These are phyloP conservation scores for Saccostrea cuccullata DNA, from an alignment of 1,140 invertebrate species.

Conservation along the genomic window DNA sequence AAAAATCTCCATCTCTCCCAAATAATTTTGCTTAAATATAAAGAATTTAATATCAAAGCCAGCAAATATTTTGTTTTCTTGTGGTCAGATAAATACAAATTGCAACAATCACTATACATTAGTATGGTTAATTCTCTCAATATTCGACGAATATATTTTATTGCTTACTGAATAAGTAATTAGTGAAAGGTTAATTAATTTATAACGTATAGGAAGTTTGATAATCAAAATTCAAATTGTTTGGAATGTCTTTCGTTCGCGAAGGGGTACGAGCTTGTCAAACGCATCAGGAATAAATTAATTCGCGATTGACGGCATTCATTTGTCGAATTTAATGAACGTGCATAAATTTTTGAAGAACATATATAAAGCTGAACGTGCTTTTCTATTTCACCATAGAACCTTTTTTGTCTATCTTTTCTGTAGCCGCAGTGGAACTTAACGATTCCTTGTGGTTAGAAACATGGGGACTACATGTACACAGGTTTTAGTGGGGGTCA, in stretches of 20 bases:
- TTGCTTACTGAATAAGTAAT: conserved; percentile 14
- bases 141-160: conserved; percentile 11
- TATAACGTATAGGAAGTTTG: conserved; percentile 24
- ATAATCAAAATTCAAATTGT: conserved; percentile 37
- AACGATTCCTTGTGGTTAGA: background rate
- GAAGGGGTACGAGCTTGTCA: conserved; percentile 24
- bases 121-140: background rate
- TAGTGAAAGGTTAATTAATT: conserved; percentile 33
- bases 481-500: conserved; percentile 12
- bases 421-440: background rate
- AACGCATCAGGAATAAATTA: conserved; percentile 25
- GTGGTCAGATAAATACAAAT: background rate
- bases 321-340: conserved; percentile 34
- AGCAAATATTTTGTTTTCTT: background rate
- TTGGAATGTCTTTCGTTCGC: conserved; percentile 2
- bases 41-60: background rate
- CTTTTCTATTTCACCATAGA: background rate
- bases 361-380: conserved; percentile 1
- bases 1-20: background rate
- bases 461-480: conserved; percentile 16
- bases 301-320: conserved; percentile 25
- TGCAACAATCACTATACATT: background rate
- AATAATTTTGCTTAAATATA: background rate
- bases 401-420: background rate
- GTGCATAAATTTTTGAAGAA: conserved; percentile 13